Percentiles rank a stretch among this genome's conserved stretches.
Conservation (phyloP, 2,888 invertebrate species). For the Nephrotoma appendiculata region DNA sequence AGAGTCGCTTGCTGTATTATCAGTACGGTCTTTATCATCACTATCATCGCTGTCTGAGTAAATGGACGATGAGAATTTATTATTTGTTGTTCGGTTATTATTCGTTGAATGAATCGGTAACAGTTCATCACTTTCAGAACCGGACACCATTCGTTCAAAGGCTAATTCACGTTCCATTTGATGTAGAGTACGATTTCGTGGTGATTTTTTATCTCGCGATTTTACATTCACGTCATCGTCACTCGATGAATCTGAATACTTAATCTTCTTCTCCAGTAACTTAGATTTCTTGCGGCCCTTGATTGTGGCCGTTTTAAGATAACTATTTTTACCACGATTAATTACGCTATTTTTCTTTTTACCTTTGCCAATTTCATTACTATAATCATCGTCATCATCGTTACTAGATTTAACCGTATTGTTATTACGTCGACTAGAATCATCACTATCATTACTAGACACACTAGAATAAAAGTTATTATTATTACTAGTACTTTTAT, state of each 20-base stretch:
- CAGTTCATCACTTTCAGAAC: constrained; percentile 67
- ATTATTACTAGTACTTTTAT: not conserved
- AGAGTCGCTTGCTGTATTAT: constrained; percentile 50
- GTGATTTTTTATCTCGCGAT: constrained; percentile 8
- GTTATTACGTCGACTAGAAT: constrained; percentile 26
- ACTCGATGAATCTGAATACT: constrained; percentile 41
- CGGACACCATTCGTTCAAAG: constrained; percentile 40
- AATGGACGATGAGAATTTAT: constrained; percentile 53
- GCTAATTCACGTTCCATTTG: constrained; percentile 63
- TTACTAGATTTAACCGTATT: not conserved
- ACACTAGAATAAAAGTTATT: constrained; percentile 1
- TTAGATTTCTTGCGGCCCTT: constrained; percentile 13
- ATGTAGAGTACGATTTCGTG: constrained; percentile 44
- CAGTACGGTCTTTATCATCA: constrained; percentile 36
- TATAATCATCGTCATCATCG: not conserved
- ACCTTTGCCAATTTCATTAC: constrained; percentile 1
- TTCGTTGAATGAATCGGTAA: constrained; percentile 38
- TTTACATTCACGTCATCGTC: constrained; percentile 36
- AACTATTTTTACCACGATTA: constrained; percentile 2
- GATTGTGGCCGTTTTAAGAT: not conserved
- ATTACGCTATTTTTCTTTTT: constrained; percentile 10
- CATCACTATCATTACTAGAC: constrained; percentile 35
- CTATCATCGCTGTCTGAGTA: constrained; percentile 62
- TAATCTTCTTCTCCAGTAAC: not conserved
- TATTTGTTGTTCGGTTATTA: constrained; percentile 22